Conservation (phyloP, 2,888 invertebrate genomes). For the Drosophila aldrichi region DNA sequence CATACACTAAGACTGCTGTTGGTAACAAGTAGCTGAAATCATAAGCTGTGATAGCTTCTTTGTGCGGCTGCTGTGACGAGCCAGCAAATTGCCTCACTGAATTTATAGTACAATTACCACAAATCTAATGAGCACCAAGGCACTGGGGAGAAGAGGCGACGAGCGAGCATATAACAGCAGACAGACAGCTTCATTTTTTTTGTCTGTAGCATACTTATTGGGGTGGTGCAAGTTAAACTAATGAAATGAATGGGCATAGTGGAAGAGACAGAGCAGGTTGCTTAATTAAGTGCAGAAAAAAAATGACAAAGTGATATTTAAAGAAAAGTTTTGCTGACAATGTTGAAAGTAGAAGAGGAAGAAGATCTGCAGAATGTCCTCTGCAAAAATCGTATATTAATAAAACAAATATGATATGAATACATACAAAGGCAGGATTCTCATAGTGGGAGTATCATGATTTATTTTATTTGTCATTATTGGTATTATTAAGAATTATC, state of each 20-base stretch:
- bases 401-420: too few species aligned
- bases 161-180: background rate
- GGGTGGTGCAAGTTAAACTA: conserved; percentile 7
- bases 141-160: background rate
- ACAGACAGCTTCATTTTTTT: conserved; percentile 24
- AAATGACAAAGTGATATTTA: background rate
- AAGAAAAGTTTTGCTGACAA: background rate
- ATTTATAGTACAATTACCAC: conserved; percentile 77
- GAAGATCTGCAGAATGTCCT: too few species aligned
- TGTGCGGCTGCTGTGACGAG: conserved; percentile 62
- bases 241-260: background rate
- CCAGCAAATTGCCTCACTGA: conserved; percentile 73
- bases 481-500: too few species aligned
- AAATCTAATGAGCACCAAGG: conserved; percentile 67
- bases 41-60: conserved; percentile 75
- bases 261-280: background rate
- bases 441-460: too few species aligned
- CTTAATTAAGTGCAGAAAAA: conserved; percentile 1
- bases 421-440: too few species aligned
- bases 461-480: too few species aligned
- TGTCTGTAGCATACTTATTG: conserved; percentile 41
- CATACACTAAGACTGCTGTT: conserved; percentile 10
- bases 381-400: too few species aligned
- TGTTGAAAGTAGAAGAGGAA: background rate
- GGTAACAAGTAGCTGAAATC: conserved; percentile 69